Conservation (phyloP, 1,140 invertebrate genomes). For the Atta colombica region DNA sequence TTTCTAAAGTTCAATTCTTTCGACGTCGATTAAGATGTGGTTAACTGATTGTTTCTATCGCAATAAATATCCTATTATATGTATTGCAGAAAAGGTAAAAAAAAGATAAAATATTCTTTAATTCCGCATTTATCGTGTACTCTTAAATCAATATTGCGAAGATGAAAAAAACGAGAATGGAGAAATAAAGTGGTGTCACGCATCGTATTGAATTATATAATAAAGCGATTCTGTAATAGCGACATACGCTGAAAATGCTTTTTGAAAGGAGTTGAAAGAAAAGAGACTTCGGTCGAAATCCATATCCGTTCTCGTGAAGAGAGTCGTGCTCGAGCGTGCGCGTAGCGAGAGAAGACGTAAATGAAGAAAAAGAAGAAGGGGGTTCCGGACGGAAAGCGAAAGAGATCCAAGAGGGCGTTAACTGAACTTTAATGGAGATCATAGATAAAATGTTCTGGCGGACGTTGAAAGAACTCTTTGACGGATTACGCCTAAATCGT, state of each 20-base stretch:
- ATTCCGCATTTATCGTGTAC: background rate
- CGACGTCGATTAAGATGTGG: background rate
- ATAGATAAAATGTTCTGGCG: slow-evolving; percentile 83
- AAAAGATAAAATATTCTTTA: background rate
- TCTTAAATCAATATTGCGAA: background rate
- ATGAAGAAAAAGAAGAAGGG: slow-evolving; percentile 45
- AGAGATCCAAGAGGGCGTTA: slow-evolving; percentile 84
- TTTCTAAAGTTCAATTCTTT: background rate
- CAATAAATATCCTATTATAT: background rate
- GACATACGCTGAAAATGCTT: slow-evolving; percentile 16
- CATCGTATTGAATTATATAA: background rate
- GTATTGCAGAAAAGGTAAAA: background rate
- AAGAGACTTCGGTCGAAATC: slow-evolving; percentile 38
- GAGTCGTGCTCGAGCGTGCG: slow-evolving; percentile 14
- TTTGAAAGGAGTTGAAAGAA: slow-evolving; percentile 38
- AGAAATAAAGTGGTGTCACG: background rate
- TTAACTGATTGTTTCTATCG: background rate
- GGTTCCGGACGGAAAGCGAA: slow-evolving; percentile 47
- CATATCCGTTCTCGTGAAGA: slow-evolving; percentile 32
- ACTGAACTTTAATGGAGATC: slow-evolving; percentile 87
- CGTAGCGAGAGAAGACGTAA: slow-evolving; percentile 37
- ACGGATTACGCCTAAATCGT: slow-evolving; percentile 86
- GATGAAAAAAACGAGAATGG: background rate
- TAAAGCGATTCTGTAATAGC: slow-evolving; percentile 1
- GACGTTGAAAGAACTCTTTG: slow-evolving; percentile 85